phyloP scores from a whole-genome alignment of 2,113 vertebrate species.

The Perognathus longimembris region DNA sequence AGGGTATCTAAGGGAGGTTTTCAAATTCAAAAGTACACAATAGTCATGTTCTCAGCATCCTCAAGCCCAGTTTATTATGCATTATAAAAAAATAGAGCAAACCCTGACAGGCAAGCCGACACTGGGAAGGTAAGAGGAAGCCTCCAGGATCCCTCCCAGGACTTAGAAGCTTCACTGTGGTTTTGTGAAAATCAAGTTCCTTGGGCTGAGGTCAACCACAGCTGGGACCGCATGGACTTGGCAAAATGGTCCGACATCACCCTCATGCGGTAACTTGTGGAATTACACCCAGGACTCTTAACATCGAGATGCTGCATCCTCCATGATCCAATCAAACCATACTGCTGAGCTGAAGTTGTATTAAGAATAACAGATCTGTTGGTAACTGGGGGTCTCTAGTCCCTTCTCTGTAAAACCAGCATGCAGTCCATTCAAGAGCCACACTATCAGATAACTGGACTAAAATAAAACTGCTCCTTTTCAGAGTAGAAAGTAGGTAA shows the following conservation, averaged over 20 bases:
- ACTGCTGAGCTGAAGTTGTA: background rate
- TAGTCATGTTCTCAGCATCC: no score
- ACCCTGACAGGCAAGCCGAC: background rate
- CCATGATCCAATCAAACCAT: background rate
- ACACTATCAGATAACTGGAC: background rate
- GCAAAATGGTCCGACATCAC: constrained; percentile 22
- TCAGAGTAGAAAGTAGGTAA: background rate
- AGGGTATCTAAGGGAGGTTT: no score
- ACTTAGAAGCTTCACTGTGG: background rate
- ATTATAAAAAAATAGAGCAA: background rate
- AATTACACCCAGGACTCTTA: background rate
- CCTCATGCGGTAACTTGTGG: rapidly evolving
- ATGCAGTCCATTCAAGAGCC: background rate
- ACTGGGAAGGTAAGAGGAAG: background rate
- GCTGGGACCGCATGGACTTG: background rate
- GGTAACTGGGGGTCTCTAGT: background rate
- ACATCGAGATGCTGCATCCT: background rate
- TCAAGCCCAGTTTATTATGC: no score
- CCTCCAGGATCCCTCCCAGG: background rate
- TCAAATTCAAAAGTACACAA: no score
- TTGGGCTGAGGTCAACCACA: no score
- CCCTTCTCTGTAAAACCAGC: background rate
- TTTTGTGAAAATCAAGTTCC: background rate
- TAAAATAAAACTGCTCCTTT: background rate
- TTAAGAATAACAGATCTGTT: background rate